phyloP scores from a whole-genome alignment of 2,888 invertebrate genomes.

The Clunio marinus region DNA sequence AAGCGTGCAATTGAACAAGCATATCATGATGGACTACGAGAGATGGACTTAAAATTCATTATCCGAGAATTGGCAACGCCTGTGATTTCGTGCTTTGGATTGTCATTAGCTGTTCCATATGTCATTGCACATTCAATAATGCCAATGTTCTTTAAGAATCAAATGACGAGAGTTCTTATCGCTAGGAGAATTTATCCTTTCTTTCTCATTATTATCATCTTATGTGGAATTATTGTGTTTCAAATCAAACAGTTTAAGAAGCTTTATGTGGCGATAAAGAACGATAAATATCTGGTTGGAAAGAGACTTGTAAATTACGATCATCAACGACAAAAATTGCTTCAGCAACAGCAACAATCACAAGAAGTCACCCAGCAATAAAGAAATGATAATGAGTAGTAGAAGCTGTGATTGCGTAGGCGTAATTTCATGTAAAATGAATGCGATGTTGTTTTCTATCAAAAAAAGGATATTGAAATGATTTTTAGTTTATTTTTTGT shows the following conservation, averaged over 20 bases:
- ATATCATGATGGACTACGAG: slow-evolving; percentile 87
- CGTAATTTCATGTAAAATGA: too few species aligned
- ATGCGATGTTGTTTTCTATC: too few species aligned
- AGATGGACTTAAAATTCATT: slow-evolving; percentile 85
- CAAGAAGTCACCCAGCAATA: slow-evolving; percentile 48
- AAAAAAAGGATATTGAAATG: too few species aligned
- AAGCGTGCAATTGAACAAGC: slow-evolving; percentile 88
- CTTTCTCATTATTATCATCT: slow-evolving; percentile 66
- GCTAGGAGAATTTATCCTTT: slow-evolving; percentile 86
- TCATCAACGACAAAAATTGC: slow-evolving; percentile 63
- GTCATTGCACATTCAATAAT: slow-evolving; percentile 74
- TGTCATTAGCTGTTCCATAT: slow-evolving; percentile 91
- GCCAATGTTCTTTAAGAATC: slow-evolving; percentile 62
- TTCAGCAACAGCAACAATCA: slow-evolving; percentile 42
- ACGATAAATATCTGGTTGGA: slow-evolving; percentile 97
- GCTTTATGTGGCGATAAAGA: slow-evolving; percentile 96
- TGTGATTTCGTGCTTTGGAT: slow-evolving; percentile 80
- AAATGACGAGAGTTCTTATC: slow-evolving; percentile 68
- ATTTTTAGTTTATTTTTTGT: too few species aligned
- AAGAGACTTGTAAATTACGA: slow-evolving; percentile 96
- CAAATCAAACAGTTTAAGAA: slow-evolving; percentile 91
- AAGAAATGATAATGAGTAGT: slow-evolving; percentile 40
- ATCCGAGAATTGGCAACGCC: slow-evolving; percentile 83
- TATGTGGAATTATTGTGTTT: slow-evolving; percentile 68
- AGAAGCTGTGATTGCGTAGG: background rate